These are phyloP conservation scores for Hydrozoanthus gracilis DNA, from an alignment of 92 coral and sea anemone species.

Conservation along the genomic window DNA sequence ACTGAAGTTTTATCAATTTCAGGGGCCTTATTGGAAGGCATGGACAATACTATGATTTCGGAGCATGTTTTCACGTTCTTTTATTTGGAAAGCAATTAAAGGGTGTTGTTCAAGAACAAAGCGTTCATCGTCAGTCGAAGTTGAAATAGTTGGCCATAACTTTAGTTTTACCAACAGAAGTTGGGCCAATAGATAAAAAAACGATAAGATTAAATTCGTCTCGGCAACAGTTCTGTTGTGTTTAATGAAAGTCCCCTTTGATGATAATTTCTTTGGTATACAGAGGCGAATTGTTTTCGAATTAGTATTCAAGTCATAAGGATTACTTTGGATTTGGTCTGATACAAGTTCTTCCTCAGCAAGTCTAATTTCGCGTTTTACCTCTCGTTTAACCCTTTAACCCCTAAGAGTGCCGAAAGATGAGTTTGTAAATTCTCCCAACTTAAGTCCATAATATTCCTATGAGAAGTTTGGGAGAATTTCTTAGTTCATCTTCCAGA, in stretches of 20 bases:
- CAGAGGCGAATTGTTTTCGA: not conserved
- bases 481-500: too few species aligned
- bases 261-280: not conserved
- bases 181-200: not conserved
- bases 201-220: not conserved
- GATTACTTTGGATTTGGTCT: constrained; percentile 4
- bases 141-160: not conserved
- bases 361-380: constrained; percentile 45
- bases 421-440: too few species aligned
- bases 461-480: too few species aligned
- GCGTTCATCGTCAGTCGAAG: not conserved
- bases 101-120: not conserved
- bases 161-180: not conserved
- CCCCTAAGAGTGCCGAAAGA: too few species aligned
- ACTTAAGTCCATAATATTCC: too few species aligned
- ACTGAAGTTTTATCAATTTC: not conserved
- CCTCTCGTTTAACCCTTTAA: constrained; percentile 50
- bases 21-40: not conserved
- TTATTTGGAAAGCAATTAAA: not conserved
- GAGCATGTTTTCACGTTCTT: not conserved
- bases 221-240: not conserved
- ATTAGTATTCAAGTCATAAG: not conserved
- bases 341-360: constrained; percentile 29
- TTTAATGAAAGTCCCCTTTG: not conserved
- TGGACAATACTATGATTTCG: not conserved